These are phyloP conservation scores for Archocentrus centrarchus DNA, from an alignment of 2,113 vertebrate species.

Conservation along the genomic window DNA sequence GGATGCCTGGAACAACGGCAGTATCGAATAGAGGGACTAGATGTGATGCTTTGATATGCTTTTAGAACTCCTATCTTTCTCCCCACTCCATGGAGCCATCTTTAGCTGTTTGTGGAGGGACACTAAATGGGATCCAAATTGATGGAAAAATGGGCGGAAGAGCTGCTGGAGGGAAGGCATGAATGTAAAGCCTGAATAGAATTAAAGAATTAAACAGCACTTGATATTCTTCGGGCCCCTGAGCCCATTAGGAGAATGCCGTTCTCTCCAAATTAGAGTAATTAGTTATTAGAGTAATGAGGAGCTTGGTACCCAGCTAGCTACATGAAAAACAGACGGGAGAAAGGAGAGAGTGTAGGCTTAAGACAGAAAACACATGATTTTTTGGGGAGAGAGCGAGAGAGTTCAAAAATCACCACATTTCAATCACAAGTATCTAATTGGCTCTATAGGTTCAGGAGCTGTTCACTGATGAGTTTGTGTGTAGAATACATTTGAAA, in stretches of 20 bases:
- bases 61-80: slow-evolving; percentile 66
- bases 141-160: slow-evolving; percentile 58
- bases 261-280: slow-evolving; percentile 67
- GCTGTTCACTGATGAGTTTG: slow-evolving; percentile 53
- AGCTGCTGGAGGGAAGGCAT: slow-evolving; percentile 54
- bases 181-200: slow-evolving; percentile 70
- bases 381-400: slow-evolving; percentile 31
- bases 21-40: slow-evolving; percentile 43
- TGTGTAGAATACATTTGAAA: slow-evolving; percentile 68
- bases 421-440: slow-evolving; percentile 58
- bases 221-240: slow-evolving; percentile 69
- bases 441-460: slow-evolving; percentile 53
- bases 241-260: slow-evolving; percentile 67
- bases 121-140: slow-evolving; percentile 60
- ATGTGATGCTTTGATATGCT: slow-evolving; percentile 72
- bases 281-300: slow-evolving; percentile 72
- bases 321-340: slow-evolving; percentile 43
- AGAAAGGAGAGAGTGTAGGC: slow-evolving; percentile 38
- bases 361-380: slow-evolving; percentile 43
- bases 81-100: slow-evolving; percentile 42
- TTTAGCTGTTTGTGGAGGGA: slow-evolving; percentile 51
- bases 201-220: slow-evolving; percentile 74
- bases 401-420: slow-evolving; percentile 28
- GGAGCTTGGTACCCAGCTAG: slow-evolving; percentile 66
- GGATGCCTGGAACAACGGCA: slow-evolving; percentile 57